Evolutionary conservation across 2,797 vertebrate genomes (phyloP).

Genomic region (Bovichtus diacanthus): DNA sequence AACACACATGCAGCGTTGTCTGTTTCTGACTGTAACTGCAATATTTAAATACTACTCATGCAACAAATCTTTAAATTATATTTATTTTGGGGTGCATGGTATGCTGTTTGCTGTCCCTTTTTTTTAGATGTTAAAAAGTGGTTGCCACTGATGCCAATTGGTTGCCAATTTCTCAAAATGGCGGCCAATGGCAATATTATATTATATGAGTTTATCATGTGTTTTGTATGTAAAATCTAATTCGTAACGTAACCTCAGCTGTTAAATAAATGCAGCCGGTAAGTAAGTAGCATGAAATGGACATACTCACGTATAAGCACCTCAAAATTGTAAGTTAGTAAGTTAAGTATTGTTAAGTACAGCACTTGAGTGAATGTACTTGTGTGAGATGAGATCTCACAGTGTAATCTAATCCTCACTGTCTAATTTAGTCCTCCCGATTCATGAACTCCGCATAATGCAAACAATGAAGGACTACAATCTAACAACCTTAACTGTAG

Average conservation of each 20-base stretch:
- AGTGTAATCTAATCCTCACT: slow-evolving; percentile 17
- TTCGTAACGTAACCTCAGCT: neutral
- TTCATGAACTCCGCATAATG: slow-evolving; percentile 54
- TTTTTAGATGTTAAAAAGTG: too few relatives aligned
- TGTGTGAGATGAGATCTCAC: slow-evolving; percentile 5
- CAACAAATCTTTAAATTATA: too few relatives aligned
- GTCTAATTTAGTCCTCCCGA: slow-evolving; percentile 19
- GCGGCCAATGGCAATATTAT: neutral
- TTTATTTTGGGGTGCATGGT: too few relatives aligned
- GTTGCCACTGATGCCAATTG: too few relatives aligned
- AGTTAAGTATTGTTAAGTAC: too few relatives aligned
- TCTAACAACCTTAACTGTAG: slow-evolving; percentile 44
- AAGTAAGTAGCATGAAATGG: neutral
- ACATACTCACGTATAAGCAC: neutral
- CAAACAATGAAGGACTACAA: slow-evolving; percentile 50
- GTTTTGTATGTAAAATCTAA: neutral
- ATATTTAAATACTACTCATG: too few relatives aligned
- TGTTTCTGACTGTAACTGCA: too few relatives aligned
- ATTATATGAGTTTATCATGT: neutral
- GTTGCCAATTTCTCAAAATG: too few relatives aligned
- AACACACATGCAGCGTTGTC: too few relatives aligned
- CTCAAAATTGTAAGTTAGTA: slow-evolving; percentile 1
- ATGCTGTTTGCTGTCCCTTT: too few relatives aligned
- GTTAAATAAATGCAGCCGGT: neutral
- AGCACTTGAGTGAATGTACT: slow-evolving; percentile 6